phyloP scores from a whole-genome alignment of 2,888 invertebrate species.

The Heteromurus nitidus region DNA sequence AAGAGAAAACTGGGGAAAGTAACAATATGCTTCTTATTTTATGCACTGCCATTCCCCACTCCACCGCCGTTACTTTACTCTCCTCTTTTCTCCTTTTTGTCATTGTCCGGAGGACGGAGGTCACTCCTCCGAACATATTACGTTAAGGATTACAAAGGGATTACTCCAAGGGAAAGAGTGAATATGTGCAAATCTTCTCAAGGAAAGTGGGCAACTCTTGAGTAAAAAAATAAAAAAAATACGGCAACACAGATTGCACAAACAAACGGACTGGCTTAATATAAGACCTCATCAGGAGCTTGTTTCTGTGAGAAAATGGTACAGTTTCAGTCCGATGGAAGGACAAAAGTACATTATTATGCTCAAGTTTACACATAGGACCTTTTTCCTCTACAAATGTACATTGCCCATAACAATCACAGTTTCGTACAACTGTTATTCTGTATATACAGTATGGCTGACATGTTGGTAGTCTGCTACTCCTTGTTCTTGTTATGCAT shows the following conservation, averaged over 20 bases:
- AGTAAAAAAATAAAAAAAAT: no score
- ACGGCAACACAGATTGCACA: background rate
- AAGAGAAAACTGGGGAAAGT: slow-evolving; percentile 22
- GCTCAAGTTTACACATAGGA: background rate
- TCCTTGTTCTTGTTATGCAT: slow-evolving; percentile 13
- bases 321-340: background rate
- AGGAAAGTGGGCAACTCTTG: slow-evolving; percentile 14
- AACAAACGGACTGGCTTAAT: no score
- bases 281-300: no score
- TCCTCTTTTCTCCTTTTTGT: slow-evolving; percentile 12
- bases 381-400: background rate
- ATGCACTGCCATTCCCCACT: background rate
- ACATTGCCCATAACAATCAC: slow-evolving; percentile 16
- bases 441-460: slow-evolving; percentile 10
- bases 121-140: slow-evolving; percentile 42
- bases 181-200: slow-evolving; percentile 32
- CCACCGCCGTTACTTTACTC: background rate
- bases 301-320: background rate
- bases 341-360: no score
- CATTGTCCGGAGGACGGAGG: slow-evolving; percentile 33
- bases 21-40: background rate
- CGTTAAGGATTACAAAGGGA: slow-evolving; percentile 37
- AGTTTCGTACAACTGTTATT: slow-evolving; percentile 35
- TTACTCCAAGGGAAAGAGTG: slow-evolving; percentile 17
- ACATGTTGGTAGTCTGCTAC: slow-evolving; percentile 5